phyloP scores from a whole-genome alignment of 2,888 invertebrate species.

The Xylocampa areola region DNA sequence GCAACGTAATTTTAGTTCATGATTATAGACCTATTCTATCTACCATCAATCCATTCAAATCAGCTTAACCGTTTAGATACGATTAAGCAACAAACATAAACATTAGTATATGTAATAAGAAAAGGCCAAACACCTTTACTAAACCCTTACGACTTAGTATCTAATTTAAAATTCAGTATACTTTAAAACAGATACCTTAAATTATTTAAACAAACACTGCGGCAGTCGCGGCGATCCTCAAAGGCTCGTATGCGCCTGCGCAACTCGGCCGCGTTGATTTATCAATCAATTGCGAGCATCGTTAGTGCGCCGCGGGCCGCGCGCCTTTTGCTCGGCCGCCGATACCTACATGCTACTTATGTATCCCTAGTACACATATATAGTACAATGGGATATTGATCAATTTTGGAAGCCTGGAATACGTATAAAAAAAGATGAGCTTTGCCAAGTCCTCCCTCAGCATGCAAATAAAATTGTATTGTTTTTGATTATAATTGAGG shows the following conservation, averaged over 20 bases:
- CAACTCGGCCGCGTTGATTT: conserved; percentile 63
- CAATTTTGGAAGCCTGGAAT: conserved; percentile 34
- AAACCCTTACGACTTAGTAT: conserved; percentile 17
- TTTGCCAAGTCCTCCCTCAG: no score
- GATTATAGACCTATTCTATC: no score
- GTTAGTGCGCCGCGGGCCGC: conserved; percentile 62
- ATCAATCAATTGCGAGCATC: conserved; percentile 63
- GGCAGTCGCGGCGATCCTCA: conserved; percentile 58
- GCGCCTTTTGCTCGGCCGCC: conserved; percentile 52
- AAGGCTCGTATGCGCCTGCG: conserved; percentile 60
- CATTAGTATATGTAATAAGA: no score
- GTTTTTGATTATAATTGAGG: no score
- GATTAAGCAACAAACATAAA: no score
- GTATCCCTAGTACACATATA: conserved; percentile 21
- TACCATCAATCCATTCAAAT: no score
- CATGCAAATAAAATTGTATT: no score
- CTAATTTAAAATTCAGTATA: conserved; percentile 46
- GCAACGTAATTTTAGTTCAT: no score
- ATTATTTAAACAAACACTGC: conserved; percentile 68
- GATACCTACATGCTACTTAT: conserved; percentile 40
- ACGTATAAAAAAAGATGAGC: no score
- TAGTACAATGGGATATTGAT: conserved; percentile 29
- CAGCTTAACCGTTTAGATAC: no score
- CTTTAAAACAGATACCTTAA: conserved; percentile 65
- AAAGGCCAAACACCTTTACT: background rate